Evolutionary conservation across 2,797 vertebrate genomes (phyloP), one percentile per base, ranked within the genome.

Genomic region (Huso huso): DNA sequence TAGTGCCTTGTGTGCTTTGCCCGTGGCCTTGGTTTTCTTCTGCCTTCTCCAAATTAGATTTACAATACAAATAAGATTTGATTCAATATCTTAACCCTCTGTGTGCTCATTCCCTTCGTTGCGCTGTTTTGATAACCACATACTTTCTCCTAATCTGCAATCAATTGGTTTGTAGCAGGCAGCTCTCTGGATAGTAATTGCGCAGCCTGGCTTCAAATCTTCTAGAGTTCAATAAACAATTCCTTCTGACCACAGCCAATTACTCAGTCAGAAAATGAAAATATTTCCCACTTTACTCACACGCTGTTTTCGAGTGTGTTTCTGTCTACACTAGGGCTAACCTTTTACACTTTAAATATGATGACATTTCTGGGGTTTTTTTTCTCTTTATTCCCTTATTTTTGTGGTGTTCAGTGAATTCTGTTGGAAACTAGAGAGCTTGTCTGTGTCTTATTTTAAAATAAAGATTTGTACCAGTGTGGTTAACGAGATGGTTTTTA

Each of bases 141-240:
- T 55, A 63, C 48, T 69, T 71, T 65, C 66, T 48, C 57, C 68
- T 66, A 71, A 69, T 65, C 69, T 67, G 62, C 62, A 68, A 79
- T 76, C 66, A 73, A 71, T 71, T 72, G 76, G 74, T 77, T 75
- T 75, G 63, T 68, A 49, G 52, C 67, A 62, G 59, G 52, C 11
- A 66, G 49, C 10, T 76, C 76, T 63, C 68, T 71, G 69, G 69
- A 67, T 73, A 72, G 76, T 73, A 76, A 80, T 71, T 73, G 71
- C 74, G 75, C 66, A 52, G 64, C 68, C 50, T 68, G 65, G 61
- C 79, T 60, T 70, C 82, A 79, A 37, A 57, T 62, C 71, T 78
- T 73, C 75, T 75, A 67, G 70, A 77, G 68, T 69, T 70, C 64
- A 80, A 81, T 75, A 82, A 82, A 13, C 68, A 66, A 68, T 66